Base-by-base conservation (phyloP, 2,113 vertebrate genomes). In the Spermophilus dauricus region DNA sequence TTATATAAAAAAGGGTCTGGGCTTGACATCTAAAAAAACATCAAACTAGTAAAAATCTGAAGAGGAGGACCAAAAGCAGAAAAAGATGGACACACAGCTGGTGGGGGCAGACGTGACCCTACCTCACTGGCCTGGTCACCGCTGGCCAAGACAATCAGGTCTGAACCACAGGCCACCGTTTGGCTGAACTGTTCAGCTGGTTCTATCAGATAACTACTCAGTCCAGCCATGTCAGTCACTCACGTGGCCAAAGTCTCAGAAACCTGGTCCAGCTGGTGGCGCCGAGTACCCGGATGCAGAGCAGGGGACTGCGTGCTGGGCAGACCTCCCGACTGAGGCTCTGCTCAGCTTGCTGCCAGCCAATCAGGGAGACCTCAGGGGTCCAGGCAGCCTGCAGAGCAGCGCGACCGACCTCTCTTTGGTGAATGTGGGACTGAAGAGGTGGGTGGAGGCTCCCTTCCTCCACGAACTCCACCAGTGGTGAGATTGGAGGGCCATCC, bases 1-100 rank as follows among this genome's bases (percentile, higher is more conserved):
- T 18, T 56, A 18, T 58, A 24, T 22, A 8, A 58, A 58, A 84
- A 80, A 88, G 82, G 63, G 7, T 42, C n/a, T 39, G 77, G 77
- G 37, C 45, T 92, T 53, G 56, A 72, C n/a, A 89, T 93, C 8
- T 91, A 34, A 75, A 89, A 75, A 89, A 96, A 91, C 58, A 26
- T 26, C 70, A 92, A 81, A 94, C 45, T 34, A 81, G 34, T 53
- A 82, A 80, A 87, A 73, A 1, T 56, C 85, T 32, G 5, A 82
- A 14, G 12, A 69, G 26, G 70, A 87, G 37, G 88, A 16, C 24
- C 39, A 42, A 53, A 73, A 69, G 6, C 22, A 8, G 34, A 84
- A 30, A 34, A 45, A 18, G n/a, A 37, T 20, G 26, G 67, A 39
- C 45, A 26, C 14, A 16, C 4, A 32, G 22, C 7, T 26, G 1